Evolutionary conservation across 2,797 vertebrate species (phyloP).

Genomic region (Sebastes iracundus): DNA sequence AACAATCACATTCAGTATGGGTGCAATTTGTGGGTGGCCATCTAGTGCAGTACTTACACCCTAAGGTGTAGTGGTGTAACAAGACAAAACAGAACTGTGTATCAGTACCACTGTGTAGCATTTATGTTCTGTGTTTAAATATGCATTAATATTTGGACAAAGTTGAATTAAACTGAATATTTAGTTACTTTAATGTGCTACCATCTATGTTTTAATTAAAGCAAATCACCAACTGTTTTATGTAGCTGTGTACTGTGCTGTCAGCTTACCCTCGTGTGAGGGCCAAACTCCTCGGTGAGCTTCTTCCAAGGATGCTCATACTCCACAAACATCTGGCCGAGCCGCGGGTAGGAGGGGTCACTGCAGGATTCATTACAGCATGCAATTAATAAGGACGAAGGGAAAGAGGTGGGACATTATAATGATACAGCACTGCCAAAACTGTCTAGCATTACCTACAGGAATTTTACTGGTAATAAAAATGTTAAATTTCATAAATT

Average conservation of each 20-base stretch:
- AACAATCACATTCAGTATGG: not conserved
- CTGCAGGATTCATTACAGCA: conserved; percentile 69
- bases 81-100: not conserved
- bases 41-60: not conserved
- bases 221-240: not conserved
- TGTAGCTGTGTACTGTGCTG: not conserved
- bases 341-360: conserved; percentile 88
- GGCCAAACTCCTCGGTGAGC: conserved; percentile 92
- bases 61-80: too few species aligned
- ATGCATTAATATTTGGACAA: not conserved
- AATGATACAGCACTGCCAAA: not conserved
- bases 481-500: not conserved
- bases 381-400: not conserved
- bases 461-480: not conserved
- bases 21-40: not conserved
- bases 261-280: conserved; percentile 89
- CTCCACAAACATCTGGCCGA: conserved; percentile 93
- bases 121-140: not conserved
- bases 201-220: not conserved
- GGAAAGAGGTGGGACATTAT: not conserved
- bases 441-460: not conserved
- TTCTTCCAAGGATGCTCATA: conserved; percentile 94
- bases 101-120: not conserved
- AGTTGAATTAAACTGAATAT: not conserved
- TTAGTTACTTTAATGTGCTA: not conserved